A percentile compares a stretch with the other conserved stretches of the same genome.
These are phyloP conservation scores for Aspidapion aeneum DNA, from an alignment of 2,888 invertebrate genomes.

Conservation along the genomic window DNA sequence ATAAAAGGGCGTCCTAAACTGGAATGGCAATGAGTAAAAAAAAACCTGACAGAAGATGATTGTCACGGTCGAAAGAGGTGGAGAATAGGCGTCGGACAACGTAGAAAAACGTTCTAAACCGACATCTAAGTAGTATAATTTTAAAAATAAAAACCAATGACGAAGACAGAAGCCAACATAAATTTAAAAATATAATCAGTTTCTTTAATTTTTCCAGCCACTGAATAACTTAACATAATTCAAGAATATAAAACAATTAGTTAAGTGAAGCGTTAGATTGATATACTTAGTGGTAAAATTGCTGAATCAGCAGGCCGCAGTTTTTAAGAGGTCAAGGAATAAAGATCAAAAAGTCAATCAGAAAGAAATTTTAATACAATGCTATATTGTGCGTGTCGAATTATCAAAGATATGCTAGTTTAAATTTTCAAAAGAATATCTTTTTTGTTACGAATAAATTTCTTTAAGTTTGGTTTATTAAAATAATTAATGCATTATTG, in stretches of 20 bases:
- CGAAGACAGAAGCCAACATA: too few relatives aligned
- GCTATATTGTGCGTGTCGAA: slow-evolving; percentile 8
- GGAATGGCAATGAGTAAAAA: too few relatives aligned
- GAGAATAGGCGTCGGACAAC: too few relatives aligned
- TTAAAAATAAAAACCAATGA: too few relatives aligned
- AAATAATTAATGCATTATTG: not conserved
- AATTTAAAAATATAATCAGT: too few relatives aligned
- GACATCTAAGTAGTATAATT: too few relatives aligned
- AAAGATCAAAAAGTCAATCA: slow-evolving; percentile 40
- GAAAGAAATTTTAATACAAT: slow-evolving; percentile 35
- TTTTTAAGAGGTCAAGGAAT: slow-evolving; percentile 37
- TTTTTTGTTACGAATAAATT: not conserved
- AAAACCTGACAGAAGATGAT: too few relatives aligned
- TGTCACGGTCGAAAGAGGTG: too few relatives aligned
- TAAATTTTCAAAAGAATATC: not conserved
- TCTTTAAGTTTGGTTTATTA: not conserved
- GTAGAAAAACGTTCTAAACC: too few relatives aligned
- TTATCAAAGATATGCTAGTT: not conserved
- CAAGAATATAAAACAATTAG: not conserved
- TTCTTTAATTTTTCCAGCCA: not conserved
- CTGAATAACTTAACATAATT: not conserved
- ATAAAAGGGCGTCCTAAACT: too few relatives aligned
- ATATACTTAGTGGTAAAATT: not conserved
- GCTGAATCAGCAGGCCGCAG: not conserved
- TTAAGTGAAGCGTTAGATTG: not conserved